Evolutionary conservation across 2,888 invertebrate genomes (phyloP).

Genomic region (Machimus rusticus): DNA sequence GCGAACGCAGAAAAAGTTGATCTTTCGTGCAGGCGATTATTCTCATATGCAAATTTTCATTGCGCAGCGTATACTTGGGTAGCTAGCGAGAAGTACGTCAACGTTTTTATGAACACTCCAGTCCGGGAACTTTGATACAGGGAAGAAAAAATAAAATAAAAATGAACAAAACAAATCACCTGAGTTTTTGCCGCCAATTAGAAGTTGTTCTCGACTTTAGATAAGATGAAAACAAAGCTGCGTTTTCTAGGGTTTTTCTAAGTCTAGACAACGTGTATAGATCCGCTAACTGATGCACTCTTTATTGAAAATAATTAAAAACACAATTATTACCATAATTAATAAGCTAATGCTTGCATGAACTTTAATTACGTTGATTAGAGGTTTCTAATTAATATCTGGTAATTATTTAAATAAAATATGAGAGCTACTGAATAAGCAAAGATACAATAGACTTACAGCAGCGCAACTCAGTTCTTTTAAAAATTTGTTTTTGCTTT

Average conservation of each 20-base stretch:
- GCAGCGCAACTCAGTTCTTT: neutral
- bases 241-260: neutral
- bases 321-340: neutral
- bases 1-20: conserved; percentile 38
- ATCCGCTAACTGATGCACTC: neutral
- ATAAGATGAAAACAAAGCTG: neutral
- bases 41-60: conserved; percentile 46
- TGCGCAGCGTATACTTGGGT: conserved; percentile 2
- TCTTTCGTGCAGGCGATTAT: conserved; percentile 47
- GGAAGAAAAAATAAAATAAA: neutral
- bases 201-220: neutral
- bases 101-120: neutral
- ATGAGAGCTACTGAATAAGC: neutral
- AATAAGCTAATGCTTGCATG: neutral
- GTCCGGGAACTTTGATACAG: neutral
- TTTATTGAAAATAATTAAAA: neutral
- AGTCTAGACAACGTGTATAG: neutral
- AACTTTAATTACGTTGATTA: neutral
- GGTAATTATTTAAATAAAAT: neutral
- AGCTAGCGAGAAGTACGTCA: neutral
- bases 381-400: neutral
- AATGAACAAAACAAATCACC: neutral
- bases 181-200: neutral
- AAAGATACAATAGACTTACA: neutral
- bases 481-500: neutral